Evolutionary conservation across 35 echinoderm and acorn worm genomes (phyloP).

Genomic region (Lytechinus pictus): DNA sequence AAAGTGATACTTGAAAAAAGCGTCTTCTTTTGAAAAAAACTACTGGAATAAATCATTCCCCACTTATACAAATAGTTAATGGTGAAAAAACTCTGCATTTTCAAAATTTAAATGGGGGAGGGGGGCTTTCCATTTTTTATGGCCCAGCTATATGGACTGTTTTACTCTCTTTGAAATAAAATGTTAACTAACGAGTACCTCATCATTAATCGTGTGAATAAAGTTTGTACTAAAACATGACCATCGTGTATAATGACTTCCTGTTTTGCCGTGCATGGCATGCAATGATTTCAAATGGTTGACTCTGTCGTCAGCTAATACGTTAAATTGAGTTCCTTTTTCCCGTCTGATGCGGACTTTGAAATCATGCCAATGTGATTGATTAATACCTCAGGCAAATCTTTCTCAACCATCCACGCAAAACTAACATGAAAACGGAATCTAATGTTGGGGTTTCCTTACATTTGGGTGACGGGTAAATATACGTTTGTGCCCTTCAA

Average conservation of each 20-base stretch:
- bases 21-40: too few species aligned
- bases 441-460: background rate
- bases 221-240: background rate
- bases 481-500: background rate
- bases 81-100: too few species aligned
- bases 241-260: background rate
- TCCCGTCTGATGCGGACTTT: background rate
- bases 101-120: too few species aligned
- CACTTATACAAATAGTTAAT: too few species aligned
- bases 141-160: too few species aligned
- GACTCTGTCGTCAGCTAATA: background rate
- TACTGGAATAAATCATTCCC: too few species aligned
- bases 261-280: background rate
- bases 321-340: background rate
- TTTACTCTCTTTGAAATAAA: too few species aligned
- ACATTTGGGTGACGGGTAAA: background rate
- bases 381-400: background rate
- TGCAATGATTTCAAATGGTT: background rate
- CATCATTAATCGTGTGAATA: background rate
- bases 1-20: too few species aligned
- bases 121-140: too few species aligned
- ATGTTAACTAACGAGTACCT: too few species aligned
- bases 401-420: background rate
- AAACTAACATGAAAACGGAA: background rate
- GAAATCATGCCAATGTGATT: background rate